These are phyloP conservation scores for Adelges cooleyi DNA, from an alignment of 1,140 invertebrate species.

Conservation along the genomic window DNA sequence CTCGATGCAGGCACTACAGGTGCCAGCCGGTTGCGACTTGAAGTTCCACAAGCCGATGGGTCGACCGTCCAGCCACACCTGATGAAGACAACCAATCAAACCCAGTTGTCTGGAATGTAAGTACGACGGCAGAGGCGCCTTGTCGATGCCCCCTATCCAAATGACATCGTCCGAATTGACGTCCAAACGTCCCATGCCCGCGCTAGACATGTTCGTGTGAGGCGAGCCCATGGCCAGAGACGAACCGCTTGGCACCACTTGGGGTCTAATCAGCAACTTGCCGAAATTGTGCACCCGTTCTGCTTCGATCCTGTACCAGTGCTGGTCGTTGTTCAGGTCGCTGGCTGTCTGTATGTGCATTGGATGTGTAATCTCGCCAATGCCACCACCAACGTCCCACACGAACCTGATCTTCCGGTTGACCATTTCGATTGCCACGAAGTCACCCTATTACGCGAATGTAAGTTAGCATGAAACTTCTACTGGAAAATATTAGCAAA, in stretches of 20 bases:
- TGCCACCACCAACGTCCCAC: conserved; percentile 65
- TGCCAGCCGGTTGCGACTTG: conserved; percentile 46
- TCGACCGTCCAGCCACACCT: conserved; percentile 61
- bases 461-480: neutral
- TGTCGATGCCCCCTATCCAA: conserved; percentile 46
- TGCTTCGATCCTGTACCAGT: conserved; percentile 62
- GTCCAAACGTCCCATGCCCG: conserved; percentile 45
- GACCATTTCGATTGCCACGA: conserved; percentile 65
- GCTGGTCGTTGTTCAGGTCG: conserved; percentile 47
- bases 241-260: conserved; percentile 37
- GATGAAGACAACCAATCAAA: conserved; percentile 63
- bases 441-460: conserved; percentile 45
- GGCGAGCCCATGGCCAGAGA: conserved; percentile 36
- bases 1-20: conserved; percentile 63
- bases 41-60: conserved; percentile 85
- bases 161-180: conserved; percentile 42
- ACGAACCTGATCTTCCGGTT: conserved; percentile 59
- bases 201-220: conserved; percentile 40
- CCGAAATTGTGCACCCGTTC: conserved; percentile 48
- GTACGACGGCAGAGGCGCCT: conserved; percentile 35
- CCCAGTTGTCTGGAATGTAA: conserved; percentile 38
- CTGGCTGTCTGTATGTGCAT: conserved; percentile 39
- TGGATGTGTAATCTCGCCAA: conserved; percentile 51
- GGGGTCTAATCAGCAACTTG: conserved; percentile 44
- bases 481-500: conserved; percentile 6